Percentiles rank a stretch among this genome's conserved stretches.
Evolutionary conservation across 2,113 vertebrate genomes (phyloP).

Genomic region (Plecotus auritus): DNA sequence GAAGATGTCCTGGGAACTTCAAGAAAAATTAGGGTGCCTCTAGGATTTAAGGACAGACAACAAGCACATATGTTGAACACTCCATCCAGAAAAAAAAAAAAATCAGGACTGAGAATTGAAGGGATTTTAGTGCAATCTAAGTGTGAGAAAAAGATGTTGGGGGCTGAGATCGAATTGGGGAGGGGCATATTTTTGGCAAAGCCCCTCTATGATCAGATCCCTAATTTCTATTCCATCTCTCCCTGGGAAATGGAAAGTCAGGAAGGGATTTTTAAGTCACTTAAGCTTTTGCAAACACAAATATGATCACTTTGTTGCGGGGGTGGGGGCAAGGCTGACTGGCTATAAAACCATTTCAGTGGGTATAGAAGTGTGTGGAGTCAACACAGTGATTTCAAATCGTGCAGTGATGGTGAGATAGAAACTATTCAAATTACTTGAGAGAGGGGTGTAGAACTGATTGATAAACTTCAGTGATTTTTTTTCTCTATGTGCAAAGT

Average conservation of each 20-base stretch:
- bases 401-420: neutral
- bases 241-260: neutral
- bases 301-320: neutral
- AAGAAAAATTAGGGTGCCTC: neutral
- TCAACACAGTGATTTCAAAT: neutral
- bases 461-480: neutral
- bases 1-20: neutral
- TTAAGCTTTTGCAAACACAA: neutral
- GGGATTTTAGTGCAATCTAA: neutral
- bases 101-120: neutral
- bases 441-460: neutral
- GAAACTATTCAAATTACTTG: neutral
- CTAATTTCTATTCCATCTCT: neutral
- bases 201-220: no score
- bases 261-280: neutral
- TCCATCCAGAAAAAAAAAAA: neutral
- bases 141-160: neutral
- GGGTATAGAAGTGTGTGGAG: neutral
- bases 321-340: neutral
- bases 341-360: neutral
- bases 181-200: neutral
- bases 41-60: neutral
- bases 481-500: neutral
- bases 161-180: neutral
- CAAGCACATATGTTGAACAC: fast-evolving